These are phyloP conservation scores for Cabera pusaria DNA, from an alignment of 2,888 invertebrate genomes.

Conservation along the genomic window DNA sequence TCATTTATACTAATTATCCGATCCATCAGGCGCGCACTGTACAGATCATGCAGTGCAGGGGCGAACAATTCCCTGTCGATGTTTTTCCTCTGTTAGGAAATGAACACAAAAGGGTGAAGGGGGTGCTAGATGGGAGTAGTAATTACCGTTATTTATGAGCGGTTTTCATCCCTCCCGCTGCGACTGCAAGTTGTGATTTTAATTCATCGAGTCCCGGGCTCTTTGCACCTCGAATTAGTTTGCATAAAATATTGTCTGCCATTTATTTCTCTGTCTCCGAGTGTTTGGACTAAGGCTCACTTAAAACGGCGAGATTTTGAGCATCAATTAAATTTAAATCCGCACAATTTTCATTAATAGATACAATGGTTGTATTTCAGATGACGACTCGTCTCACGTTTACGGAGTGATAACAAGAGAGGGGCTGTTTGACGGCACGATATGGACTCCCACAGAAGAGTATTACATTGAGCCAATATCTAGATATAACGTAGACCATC, in stretches of 20 bases:
- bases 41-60: constrained; percentile 44
- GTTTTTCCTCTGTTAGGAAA: constrained; percentile 45
- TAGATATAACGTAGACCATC: constrained; percentile 84
- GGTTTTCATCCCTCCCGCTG: constrained; percentile 63
- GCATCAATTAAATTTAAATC: too few relatives aligned
- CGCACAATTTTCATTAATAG: too few relatives aligned
- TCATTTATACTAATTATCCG: constrained; percentile 47
- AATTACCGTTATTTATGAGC: constrained; percentile 80
- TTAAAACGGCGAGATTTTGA: constrained; percentile 4
- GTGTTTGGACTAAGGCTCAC: constrained; percentile 41
- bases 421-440: constrained; percentile 95
- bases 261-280: constrained; percentile 61
- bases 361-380: too few relatives aligned
- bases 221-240: constrained; percentile 78
- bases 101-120: constrained; percentile 46
- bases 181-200: constrained; percentile 78
- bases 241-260: constrained; percentile 72
- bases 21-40: constrained; percentile 36
- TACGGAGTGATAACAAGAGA: constrained; percentile 94
- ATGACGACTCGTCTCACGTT: constrained; percentile 91
- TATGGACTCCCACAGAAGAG: constrained; percentile 89
- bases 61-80: constrained; percentile 44
- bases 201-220: constrained; percentile 72
- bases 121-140: constrained; percentile 47
- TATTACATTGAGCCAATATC: constrained; percentile 93